These are phyloP conservation scores for Acromyrmex charruanus DNA, from an alignment of 1,140 invertebrate genomes.

Conservation along the genomic window DNA sequence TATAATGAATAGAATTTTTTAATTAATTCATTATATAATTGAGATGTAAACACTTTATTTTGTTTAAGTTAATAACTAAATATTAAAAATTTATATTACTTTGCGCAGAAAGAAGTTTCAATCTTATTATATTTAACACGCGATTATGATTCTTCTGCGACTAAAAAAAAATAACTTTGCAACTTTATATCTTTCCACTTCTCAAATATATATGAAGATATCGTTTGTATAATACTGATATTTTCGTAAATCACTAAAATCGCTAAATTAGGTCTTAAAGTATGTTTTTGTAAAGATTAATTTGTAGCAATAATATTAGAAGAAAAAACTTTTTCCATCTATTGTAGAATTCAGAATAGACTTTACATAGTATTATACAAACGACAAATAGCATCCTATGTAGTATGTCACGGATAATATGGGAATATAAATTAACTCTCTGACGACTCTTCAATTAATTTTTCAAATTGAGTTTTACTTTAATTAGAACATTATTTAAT, in stretches of 20 bases:
- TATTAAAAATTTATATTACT: background rate
- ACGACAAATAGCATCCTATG: background rate
- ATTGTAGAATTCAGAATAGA: background rate
- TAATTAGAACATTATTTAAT: background rate
- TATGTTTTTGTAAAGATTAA: background rate
- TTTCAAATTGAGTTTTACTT: background rate
- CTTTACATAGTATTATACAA: background rate
- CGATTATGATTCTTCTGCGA: background rate
- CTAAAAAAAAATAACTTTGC: background rate
- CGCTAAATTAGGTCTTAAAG: background rate
- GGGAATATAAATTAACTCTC: background rate
- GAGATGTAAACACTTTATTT: background rate
- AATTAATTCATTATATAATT: background rate
- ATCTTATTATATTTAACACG: background rate
- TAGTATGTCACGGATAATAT: constrained; percentile 15
- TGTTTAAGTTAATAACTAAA: background rate
- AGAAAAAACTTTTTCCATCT: background rate
- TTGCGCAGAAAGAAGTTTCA: background rate
- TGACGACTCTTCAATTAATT: background rate
- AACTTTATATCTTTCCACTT: background rate
- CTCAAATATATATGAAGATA: background rate
- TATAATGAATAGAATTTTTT: background rate
- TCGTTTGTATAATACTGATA: constrained; percentile 15
- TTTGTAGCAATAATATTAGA: background rate
- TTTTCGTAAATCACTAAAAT: background rate